A percentile compares a stretch with the other conserved stretches of the same genome.
Evolutionary conservation across 2,888 invertebrate genomes (phyloP).

Genomic region (Heliothis peltigera): DNA sequence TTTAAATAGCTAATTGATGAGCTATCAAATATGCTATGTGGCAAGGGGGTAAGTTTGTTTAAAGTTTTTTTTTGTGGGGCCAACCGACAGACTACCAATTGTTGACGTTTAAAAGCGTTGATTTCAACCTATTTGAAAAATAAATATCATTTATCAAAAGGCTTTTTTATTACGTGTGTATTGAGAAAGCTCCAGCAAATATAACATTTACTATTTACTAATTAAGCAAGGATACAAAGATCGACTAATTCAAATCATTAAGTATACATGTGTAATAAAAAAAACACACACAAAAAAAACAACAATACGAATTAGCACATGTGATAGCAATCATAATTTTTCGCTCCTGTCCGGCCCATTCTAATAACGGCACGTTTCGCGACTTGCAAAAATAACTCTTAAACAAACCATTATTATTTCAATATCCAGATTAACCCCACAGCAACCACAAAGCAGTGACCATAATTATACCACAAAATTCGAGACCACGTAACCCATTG

Average conservation of each 20-base stretch:
- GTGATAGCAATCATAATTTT: constrained; percentile 13
- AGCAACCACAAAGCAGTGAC: constrained; percentile 63
- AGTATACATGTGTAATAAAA: background rate
- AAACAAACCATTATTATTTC: constrained; percentile 39
- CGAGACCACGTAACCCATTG: constrained; percentile 67
- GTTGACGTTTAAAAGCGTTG: too few relatives aligned
- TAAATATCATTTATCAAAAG: constrained; percentile 3
- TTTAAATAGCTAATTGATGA: constrained; percentile 39
- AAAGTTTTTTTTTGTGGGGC: background rate
- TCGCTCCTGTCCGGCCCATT: constrained; percentile 12
- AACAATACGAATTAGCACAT: constrained; percentile 25
- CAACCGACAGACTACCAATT: too few relatives aligned
- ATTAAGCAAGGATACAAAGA: background rate
- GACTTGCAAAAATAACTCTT: constrained; percentile 38
- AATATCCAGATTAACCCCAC: constrained; percentile 56
- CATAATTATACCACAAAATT: constrained; percentile 72
- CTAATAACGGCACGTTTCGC: background rate
- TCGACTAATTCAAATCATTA: background rate
- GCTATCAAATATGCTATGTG: too few relatives aligned
- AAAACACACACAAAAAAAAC: background rate
- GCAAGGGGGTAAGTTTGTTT: constrained; percentile 8
- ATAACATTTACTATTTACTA: background rate
- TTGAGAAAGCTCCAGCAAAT: background rate
- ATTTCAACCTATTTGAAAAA: too few relatives aligned
- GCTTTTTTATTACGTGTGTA: background rate